Evolutionary conservation across 2,797 vertebrate species (phyloP).

Genomic region (Enteromius radiatus): DNA sequence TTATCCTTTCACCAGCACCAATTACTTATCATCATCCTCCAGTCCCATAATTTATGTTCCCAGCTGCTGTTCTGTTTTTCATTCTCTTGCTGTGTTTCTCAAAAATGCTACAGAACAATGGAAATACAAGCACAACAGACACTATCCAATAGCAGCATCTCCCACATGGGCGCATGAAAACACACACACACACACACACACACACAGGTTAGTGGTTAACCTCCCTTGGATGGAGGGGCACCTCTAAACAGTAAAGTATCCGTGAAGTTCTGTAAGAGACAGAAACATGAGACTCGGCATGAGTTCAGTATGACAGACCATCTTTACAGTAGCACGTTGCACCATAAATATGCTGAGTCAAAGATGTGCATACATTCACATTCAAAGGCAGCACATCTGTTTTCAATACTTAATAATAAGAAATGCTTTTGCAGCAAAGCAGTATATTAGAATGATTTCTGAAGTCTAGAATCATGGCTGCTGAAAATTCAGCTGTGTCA

Average conservation of each 20-base stretch:
- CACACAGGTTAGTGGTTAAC: constrained; percentile 17
- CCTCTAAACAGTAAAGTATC: constrained; percentile 32
- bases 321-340: constrained; percentile 13
- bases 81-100: neutral
- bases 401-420: neutral
- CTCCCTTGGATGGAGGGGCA: constrained; percentile 11
- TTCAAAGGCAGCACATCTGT: neutral
- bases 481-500: neutral
- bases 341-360: constrained; percentile 3
- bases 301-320: constrained; percentile 25
- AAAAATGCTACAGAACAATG: neutral
- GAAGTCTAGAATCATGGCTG: neutral
- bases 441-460: neutral
- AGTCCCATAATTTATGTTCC: neutral
- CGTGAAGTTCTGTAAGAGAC: constrained; percentile 36
- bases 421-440: neutral
- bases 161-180: neutral
- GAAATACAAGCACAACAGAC: constrained; percentile 8
- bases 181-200: constrained; percentile 15
- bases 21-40: neutral
- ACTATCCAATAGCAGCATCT: neutral
- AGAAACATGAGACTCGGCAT: constrained; percentile 51
- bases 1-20: neutral
- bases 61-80: neutral
- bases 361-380: neutral